Evolutionary conservation across 2,888 invertebrate genomes (phyloP).

Genomic region (Germaria angustata): DNA sequence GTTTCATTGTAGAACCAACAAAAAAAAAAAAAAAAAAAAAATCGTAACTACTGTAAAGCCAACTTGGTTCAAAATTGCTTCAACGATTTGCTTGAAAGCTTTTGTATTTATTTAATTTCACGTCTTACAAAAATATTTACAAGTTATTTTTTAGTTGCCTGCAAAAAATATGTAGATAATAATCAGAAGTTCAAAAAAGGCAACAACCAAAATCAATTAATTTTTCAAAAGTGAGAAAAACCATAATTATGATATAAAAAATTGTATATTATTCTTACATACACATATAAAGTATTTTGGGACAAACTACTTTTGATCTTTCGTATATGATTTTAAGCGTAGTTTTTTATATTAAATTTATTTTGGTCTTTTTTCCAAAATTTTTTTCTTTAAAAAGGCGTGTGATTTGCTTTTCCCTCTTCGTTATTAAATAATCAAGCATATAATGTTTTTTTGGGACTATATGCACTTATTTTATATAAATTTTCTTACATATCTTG

Average conservation of each 20-base stretch:
- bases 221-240: slow-evolving; percentile 21
- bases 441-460: too few species aligned
- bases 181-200: slow-evolving; percentile 3
- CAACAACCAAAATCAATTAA: slow-evolving; percentile 31
- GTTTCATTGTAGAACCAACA: neutral
- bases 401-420: too few species aligned
- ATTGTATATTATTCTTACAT: too few species aligned
- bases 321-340: too few species aligned
- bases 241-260: neutral
- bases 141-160: slow-evolving; percentile 27
- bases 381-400: too few species aligned
- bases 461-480: too few species aligned
- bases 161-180: neutral
- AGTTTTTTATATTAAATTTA: too few species aligned
- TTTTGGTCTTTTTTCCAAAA: too few species aligned
- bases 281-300: too few species aligned
- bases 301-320: neutral
- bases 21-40: neutral
- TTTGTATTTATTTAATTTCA: slow-evolving; percentile 20
- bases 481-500: too few species aligned
- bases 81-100: slow-evolving; percentile 34
- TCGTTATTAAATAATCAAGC: too few species aligned
- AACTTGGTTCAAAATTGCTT: neutral
- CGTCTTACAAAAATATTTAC: neutral
- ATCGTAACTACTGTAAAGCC: neutral